These are phyloP conservation scores for Oryzias dopingdopingensis DNA, from an alignment of 2,797 vertebrate species.

Conservation along the genomic window DNA sequence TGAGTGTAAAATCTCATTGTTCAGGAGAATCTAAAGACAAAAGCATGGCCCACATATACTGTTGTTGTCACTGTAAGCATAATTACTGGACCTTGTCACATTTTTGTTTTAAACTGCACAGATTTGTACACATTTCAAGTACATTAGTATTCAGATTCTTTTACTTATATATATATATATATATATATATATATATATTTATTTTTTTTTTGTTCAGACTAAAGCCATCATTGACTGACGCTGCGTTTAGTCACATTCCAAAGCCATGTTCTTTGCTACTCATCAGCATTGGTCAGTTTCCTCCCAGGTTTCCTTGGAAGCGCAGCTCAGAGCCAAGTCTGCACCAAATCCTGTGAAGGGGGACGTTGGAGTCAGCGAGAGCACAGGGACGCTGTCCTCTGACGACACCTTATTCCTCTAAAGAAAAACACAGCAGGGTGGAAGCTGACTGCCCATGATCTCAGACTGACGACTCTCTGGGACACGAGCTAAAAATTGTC, in stretches of 20 bases:
- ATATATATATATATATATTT: background rate
- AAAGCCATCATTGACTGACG: conserved; percentile 38
- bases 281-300: conserved; percentile 51
- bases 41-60: too few species aligned
- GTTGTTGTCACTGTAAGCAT: too few species aligned
- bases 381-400: conserved; percentile 22
- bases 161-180: background rate
- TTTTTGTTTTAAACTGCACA: too few species aligned
- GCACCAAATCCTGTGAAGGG: conserved; percentile 21
- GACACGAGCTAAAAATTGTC: conserved; percentile 69
- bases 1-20: too few species aligned
- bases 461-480: conserved; percentile 60
- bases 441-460: conserved; percentile 73
- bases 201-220: background rate
- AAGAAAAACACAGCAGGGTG: conserved; percentile 63
- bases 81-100: too few species aligned
- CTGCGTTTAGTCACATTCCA: conserved; percentile 33
- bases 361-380: conserved; percentile 20
- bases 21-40: too few species aligned
- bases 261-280: conserved; percentile 3
- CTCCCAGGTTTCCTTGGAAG: conserved; percentile 36
- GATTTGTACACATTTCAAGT: too few species aligned
- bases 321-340: conserved; percentile 15
- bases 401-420: conserved; percentile 48
- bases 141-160: too few species aligned